phyloP scores from a whole-genome alignment of 2,113 vertebrate species.

The Ascaphus truei region DNA sequence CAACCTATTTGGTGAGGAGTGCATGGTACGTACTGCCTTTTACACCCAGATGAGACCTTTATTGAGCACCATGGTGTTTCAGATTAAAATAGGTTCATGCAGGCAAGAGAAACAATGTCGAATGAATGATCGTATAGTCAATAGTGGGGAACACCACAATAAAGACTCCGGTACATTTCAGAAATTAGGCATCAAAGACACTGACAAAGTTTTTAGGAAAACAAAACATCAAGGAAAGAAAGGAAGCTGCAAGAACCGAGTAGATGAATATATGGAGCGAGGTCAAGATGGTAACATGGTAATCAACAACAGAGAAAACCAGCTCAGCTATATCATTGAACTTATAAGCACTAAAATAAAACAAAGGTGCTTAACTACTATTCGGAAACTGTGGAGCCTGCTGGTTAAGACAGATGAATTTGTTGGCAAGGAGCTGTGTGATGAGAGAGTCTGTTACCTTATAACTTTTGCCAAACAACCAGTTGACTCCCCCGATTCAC shows the following conservation, averaged over 20 bases:
- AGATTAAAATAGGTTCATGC: not conserved
- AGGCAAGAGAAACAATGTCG: not conserved
- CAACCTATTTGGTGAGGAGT: conserved; percentile 8
- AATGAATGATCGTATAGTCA: not conserved
- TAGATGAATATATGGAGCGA: not conserved
- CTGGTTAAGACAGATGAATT: not conserved
- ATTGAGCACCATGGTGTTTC: conserved; percentile 4
- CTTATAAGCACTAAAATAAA: not conserved
- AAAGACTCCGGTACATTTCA: not conserved
- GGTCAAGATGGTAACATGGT: not conserved
- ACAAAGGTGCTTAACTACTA: not conserved
- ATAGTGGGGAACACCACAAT: not conserved
- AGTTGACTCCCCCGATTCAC: not conserved
- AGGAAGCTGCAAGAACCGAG: not conserved
- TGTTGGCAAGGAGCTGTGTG: not conserved
- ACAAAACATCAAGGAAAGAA: not conserved
- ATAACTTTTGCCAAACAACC: conserved; percentile 1
- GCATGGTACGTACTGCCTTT: not conserved
- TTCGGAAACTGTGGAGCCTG: not conserved
- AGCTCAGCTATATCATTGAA: not conserved
- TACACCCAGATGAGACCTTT: conserved; percentile 17
- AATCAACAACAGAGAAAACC: conserved; percentile 7
- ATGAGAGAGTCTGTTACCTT: conserved; percentile 14
- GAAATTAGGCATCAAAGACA: not conserved
- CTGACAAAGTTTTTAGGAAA: not conserved